Conservation (phyloP, 2,113 vertebrate genomes). For the Actenoides lindsayi region DNA sequence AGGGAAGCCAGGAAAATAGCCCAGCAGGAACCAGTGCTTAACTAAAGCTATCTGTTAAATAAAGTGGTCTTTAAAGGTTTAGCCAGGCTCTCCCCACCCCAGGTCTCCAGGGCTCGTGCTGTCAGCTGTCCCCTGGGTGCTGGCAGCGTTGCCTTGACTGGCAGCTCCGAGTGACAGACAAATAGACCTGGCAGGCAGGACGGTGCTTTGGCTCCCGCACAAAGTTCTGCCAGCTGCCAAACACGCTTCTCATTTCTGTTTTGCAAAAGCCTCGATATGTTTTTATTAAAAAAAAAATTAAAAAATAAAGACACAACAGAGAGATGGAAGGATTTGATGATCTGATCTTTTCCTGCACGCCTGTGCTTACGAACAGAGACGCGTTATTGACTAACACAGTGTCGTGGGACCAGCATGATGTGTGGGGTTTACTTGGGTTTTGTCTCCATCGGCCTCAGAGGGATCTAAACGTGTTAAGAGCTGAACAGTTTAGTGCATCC, state of each 20-base stretch:
- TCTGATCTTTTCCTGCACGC: neutral
- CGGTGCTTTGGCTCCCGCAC: neutral
- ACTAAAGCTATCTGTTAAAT: conserved; percentile 38
- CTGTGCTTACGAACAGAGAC: neutral
- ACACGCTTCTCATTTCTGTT: neutral
- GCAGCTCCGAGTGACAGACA: neutral
- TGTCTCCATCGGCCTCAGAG: neutral
- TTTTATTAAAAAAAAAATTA: neutral
- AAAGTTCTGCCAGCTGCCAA: neutral
- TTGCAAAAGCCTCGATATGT: neutral
- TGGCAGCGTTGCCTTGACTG: neutral
- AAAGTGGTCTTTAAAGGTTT: conserved; percentile 54
- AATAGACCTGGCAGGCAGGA: neutral
- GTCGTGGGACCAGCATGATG: neutral
- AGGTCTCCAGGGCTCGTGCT: neutral
- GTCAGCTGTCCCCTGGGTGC: neutral
- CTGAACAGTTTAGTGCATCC: neutral
- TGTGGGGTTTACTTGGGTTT: neutral
- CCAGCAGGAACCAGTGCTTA: conserved; percentile 47
- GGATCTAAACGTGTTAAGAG: neutral
- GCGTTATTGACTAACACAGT: neutral
- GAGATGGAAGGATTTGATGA: neutral
- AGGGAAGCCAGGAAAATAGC: conserved; percentile 36
- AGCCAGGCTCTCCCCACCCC: neutral
- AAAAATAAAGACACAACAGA: neutral